These are phyloP conservation scores for Picathartes gymnocephalus DNA, from an alignment of 2,113 vertebrate genomes.

Conservation along the genomic window DNA sequence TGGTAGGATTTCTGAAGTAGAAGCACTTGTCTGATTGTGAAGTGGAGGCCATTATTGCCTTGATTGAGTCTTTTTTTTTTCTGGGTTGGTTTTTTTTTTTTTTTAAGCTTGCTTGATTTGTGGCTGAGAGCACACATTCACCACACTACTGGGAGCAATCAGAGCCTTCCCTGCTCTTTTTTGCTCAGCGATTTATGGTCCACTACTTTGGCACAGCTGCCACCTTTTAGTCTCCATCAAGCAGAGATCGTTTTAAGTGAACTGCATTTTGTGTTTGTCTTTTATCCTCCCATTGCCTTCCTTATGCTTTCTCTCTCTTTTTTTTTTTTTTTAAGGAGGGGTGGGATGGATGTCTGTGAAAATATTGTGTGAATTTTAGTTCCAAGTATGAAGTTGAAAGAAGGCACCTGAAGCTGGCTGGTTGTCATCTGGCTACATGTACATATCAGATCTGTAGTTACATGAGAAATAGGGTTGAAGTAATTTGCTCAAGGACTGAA, in stretches of 20 bases:
- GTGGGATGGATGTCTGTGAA: neutral
- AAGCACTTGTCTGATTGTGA: constrained; percentile 98
- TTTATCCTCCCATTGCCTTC: neutral
- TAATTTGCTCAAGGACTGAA: neutral
- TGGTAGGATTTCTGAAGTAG: constrained; percentile 90
- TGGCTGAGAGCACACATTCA: constrained; percentile 81
- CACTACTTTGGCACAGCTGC: constrained; percentile 81
- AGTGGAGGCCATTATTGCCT: constrained; percentile 94
- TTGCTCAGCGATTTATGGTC: constrained; percentile 83
- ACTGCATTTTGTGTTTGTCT: constrained; percentile 14
- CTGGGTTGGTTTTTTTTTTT: constrained; percentile 60
- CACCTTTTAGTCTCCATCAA: constrained; percentile 77
- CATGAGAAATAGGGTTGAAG: neutral
- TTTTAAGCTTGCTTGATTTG: constrained; percentile 85
- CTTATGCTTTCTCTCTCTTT: neutral
- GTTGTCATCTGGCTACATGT: neutral
- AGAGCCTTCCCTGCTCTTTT: constrained; percentile 83
- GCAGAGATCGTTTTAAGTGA: constrained; percentile 54
- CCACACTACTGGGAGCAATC: constrained; percentile 84
- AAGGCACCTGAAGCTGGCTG: neutral
- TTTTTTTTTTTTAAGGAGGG: fast-evolving
- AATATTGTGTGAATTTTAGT: constrained; percentile 12
- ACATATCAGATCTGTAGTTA: neutral
- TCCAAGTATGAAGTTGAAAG: neutral
- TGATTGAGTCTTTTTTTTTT: constrained; percentile 89